Conservation (phyloP, 2,797 vertebrate species). For the Nannoperca australis region DNA sequence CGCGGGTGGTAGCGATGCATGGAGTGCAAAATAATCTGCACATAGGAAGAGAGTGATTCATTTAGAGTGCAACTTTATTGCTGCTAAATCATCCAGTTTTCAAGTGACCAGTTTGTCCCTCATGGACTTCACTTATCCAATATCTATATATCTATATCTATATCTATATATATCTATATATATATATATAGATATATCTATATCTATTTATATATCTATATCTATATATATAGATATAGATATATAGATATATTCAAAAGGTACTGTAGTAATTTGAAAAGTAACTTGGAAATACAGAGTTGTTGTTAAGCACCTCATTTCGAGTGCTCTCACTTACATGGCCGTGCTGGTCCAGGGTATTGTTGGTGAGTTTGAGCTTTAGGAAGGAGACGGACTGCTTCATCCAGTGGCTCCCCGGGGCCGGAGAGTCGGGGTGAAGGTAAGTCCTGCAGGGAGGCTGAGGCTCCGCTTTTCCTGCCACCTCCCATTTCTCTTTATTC, state of each 20-base stretch:
- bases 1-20: conserved; percentile 95
- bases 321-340: conserved; percentile 82
- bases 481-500: conserved; percentile 95
- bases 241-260: not conserved
- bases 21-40: conserved; percentile 93
- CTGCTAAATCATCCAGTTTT: not conserved
- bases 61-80: not conserved
- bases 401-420: conserved; percentile 95
- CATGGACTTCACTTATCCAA: not conserved
- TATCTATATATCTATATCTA: no score
- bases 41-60: not conserved
- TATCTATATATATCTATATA: no score
- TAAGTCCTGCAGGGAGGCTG: conserved; percentile 93
- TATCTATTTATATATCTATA: no score
- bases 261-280: no score
- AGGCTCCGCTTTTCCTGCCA: conserved; percentile 94
- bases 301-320: not conserved
- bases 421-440: conserved; percentile 93
- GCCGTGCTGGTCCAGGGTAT: conserved; percentile 93
- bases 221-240: no score
- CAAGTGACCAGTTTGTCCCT: not conserved
- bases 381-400: conserved; percentile 92
- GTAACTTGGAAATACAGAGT: not conserved
- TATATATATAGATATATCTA: no score
- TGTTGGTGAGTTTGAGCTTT: conserved; percentile 96